These are phyloP conservation scores for Ischnus inquisitorius DNA, from an alignment of 2,888 invertebrate genomes.

Conservation along the genomic window DNA sequence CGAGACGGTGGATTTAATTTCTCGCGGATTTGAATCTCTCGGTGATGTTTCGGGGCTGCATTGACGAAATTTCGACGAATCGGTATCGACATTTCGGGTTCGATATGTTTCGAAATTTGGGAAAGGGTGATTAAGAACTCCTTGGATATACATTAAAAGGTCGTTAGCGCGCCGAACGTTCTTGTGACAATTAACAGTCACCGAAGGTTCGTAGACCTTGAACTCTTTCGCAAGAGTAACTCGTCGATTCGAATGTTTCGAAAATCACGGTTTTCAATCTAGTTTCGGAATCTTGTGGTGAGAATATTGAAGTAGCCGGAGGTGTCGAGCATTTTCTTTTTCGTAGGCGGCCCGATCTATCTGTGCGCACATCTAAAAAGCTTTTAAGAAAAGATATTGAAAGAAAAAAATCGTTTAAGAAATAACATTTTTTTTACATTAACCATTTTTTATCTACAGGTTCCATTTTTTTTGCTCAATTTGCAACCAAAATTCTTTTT, in stretches of 20 bases:
- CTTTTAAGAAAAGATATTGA: too few relatives aligned
- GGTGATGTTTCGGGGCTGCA: constrained; percentile 1
- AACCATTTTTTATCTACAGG: too few relatives aligned
- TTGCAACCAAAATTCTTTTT: too few relatives aligned
- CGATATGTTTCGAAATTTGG: constrained; percentile 26
- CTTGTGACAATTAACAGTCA: neutral
- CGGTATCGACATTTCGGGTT: neutral
- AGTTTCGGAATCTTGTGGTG: too few relatives aligned
- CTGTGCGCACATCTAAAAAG: too few relatives aligned
- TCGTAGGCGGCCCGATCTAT: too few relatives aligned
- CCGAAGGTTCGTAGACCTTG: constrained; percentile 16
- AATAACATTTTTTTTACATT: too few relatives aligned
- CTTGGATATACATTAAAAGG: constrained; percentile 53
- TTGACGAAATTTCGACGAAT: neutral
- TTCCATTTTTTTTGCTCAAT: too few relatives aligned
- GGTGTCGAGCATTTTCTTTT: too few relatives aligned
- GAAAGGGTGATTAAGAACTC: constrained; percentile 51
- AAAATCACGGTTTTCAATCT: neutral
- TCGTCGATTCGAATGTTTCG: neutral
- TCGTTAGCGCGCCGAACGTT: constrained; percentile 41
- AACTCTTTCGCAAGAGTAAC: constrained; percentile 20
- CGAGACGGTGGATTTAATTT: constrained; percentile 54
- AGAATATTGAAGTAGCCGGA: too few relatives aligned
- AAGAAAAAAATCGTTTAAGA: too few relatives aligned
- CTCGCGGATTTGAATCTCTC: constrained; percentile 59